Evolutionary conservation across 2,888 invertebrate species (phyloP).

Genomic region (Drosophila conformis): DNA sequence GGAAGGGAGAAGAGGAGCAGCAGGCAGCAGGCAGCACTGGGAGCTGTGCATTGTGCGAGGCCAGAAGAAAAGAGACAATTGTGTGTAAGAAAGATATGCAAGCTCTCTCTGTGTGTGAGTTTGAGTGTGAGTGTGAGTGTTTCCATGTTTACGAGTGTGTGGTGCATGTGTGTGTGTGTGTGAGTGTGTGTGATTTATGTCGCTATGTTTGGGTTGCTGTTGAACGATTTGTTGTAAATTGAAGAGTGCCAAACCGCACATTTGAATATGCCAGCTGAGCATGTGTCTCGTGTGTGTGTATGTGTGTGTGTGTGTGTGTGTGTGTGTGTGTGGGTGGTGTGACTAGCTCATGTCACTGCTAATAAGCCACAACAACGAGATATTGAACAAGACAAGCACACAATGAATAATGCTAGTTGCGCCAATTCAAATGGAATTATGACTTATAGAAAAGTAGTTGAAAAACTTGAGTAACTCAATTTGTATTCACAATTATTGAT

Average conservation of each 20-base stretch:
- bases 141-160: constrained; percentile 9
- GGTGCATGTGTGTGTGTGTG: constrained; percentile 9
- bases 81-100: constrained; percentile 73
- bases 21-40: neutral
- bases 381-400: constrained; percentile 21
- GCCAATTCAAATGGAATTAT: constrained; percentile 7
- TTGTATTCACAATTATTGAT: neutral
- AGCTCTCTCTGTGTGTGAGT: constrained; percentile 28
- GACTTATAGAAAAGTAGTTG: neutral
- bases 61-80: constrained; percentile 76
- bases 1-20: constrained; percentile 1
- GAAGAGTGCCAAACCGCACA: constrained; percentile 77
- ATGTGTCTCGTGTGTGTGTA: constrained; percentile 1
- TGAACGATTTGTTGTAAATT: constrained; percentile 75
- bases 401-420: neutral
- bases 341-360: constrained; percentile 32
- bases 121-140: constrained; percentile 11
- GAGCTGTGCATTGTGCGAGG: constrained; percentile 66
- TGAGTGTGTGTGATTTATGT: constrained; percentile 60
- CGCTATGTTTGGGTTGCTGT: constrained; percentile 44
- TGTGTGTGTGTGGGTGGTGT: constrained; percentile 25
- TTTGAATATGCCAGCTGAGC: constrained; percentile 67
- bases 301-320: constrained; percentile 7
- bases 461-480: neutral
- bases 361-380: constrained; percentile 53